These are phyloP conservation scores for Bombyx huttoni DNA, from an alignment of 2,888 invertebrate genomes.

Conservation along the genomic window DNA sequence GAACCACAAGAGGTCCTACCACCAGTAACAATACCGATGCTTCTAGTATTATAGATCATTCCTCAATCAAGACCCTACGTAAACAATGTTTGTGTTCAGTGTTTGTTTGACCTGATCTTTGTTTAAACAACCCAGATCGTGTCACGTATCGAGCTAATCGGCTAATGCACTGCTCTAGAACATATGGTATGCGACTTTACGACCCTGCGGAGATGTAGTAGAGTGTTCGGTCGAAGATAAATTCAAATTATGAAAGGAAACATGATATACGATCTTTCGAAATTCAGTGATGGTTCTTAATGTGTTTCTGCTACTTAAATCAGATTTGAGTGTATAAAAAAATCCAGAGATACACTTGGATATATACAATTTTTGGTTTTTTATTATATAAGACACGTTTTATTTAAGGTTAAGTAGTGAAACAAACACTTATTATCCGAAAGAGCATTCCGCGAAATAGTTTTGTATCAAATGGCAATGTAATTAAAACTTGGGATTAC, in stretches of 20 bases:
- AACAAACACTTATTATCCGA: not conserved
- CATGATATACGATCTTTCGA: not conserved
- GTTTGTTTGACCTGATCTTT: slow-evolving; percentile 13
- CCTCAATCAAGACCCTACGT: slow-evolving; percentile 1
- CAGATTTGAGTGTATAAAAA: too few species aligned
- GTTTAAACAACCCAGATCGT: slow-evolving; percentile 16
- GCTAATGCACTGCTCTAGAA: slow-evolving; percentile 17
- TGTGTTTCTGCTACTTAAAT: not conserved
- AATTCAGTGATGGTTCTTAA: not conserved
- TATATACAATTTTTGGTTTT: too few species aligned
- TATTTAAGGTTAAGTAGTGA: too few species aligned
- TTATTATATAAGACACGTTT: too few species aligned
- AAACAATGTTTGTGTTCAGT: slow-evolving; percentile 10
- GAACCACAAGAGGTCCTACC: too few species aligned
- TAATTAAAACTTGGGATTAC: slow-evolving; percentile 36
- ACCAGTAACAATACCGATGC: not conserved
- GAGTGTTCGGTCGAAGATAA: not conserved
- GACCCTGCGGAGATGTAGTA: slow-evolving; percentile 1
- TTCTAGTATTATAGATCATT: not conserved
- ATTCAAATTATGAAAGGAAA: not conserved
- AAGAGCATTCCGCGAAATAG: slow-evolving; percentile 4
- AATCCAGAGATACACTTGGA: too few species aligned
- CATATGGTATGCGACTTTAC: slow-evolving; percentile 8
- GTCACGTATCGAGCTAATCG: slow-evolving; percentile 28
- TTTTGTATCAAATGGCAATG: slow-evolving; percentile 27